These are phyloP conservation scores for Willisornis vidua DNA, from an alignment of 2,113 vertebrate species.

Conservation along the genomic window DNA sequence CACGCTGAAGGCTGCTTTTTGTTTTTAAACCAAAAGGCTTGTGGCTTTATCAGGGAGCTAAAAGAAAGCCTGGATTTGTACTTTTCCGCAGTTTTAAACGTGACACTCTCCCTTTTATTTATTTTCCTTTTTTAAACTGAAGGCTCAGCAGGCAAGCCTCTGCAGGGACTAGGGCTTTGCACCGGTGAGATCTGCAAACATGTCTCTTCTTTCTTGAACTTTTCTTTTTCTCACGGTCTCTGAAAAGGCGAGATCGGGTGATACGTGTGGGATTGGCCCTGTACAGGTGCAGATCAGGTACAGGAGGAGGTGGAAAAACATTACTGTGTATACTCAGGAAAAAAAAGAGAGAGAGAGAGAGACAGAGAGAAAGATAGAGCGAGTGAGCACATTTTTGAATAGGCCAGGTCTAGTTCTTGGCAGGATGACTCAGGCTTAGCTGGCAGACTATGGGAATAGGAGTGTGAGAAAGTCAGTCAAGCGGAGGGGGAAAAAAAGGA, in stretches of 20 bases:
- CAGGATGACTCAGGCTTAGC: conserved; percentile 79
- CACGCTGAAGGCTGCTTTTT: neutral
- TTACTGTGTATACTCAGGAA: conserved; percentile 42
- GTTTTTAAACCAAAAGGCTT: conserved; percentile 1
- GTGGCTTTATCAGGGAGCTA: neutral
- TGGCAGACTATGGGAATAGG: conserved; percentile 82
- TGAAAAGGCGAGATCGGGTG: conserved; percentile 81
- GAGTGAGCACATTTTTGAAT: conserved; percentile 66
- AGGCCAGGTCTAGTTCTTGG: conserved; percentile 74
- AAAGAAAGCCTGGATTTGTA: conserved; percentile 11
- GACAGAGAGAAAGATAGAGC: neutral
- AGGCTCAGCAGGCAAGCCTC: conserved; percentile 56
- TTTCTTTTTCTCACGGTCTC: conserved; percentile 82
- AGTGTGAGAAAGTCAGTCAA: conserved; percentile 96
- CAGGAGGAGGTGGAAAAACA: conserved; percentile 63
- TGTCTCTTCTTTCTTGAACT: conserved; percentile 70
- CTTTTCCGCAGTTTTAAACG: conserved; percentile 32
- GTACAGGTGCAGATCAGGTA: conserved; percentile 88
- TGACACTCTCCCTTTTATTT: conserved; percentile 48
- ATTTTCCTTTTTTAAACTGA: conserved; percentile 8
- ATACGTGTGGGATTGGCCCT: conserved; percentile 77
- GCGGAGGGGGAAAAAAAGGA: conserved; percentile 56
- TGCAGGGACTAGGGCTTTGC: conserved; percentile 41
- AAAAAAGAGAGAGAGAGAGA: neutral
- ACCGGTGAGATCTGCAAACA: conserved; percentile 49